phyloP scores from a whole-genome alignment of 1,140 invertebrate species.

The Myzus persicae region DNA sequence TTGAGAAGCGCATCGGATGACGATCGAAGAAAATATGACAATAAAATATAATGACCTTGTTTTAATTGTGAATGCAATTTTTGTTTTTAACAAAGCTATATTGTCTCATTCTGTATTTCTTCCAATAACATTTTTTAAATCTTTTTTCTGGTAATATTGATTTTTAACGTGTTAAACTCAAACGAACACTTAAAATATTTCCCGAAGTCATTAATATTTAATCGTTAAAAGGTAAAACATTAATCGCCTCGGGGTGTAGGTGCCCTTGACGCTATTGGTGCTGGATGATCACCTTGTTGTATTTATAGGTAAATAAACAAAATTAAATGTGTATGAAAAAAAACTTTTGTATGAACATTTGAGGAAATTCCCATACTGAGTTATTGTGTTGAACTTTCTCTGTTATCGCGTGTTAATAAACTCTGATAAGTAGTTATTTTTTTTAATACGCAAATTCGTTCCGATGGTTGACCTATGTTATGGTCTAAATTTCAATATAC shows the following conservation, averaged over 20 bases:
- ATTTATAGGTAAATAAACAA: neutral
- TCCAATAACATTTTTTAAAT: neutral
- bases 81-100: neutral
- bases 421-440: neutral
- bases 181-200: neutral
- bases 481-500: slow-evolving; percentile 11
- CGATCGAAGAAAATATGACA: neutral
- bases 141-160: neutral
- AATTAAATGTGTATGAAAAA: neutral
- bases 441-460: slow-evolving; percentile 35
- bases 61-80: neutral
- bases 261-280: slow-evolving; percentile 45
- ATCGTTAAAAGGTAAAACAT: neutral
- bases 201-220: neutral
- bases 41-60: slow-evolving; percentile 29
- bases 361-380: neutral
- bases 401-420: neutral
- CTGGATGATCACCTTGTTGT: slow-evolving; percentile 53
- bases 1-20: neutral
- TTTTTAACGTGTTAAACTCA: neutral
- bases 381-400: neutral
- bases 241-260: neutral
- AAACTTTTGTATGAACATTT: neutral
- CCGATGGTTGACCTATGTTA: slow-evolving; percentile 34
- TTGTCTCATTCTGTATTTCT: neutral